Percentiles rank a stretch among this genome's conserved stretches.
These are phyloP conservation scores for Disparrhopalites patrizii DNA, from an alignment of 2,888 invertebrate species.

Conservation along the genomic window DNA sequence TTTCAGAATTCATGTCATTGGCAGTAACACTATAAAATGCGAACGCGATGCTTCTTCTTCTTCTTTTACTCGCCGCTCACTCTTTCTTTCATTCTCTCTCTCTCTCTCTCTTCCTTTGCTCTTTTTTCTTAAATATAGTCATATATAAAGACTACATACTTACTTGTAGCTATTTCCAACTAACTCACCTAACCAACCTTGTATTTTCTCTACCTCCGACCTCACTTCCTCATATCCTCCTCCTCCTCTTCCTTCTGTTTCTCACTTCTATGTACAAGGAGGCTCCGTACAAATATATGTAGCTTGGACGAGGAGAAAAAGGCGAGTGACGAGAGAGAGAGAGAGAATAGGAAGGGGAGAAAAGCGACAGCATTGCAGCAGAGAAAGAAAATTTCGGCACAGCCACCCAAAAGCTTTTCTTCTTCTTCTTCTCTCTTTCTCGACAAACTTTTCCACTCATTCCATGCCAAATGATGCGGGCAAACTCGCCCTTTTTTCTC, in stretches of 20 bases:
- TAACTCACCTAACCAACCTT: conserved; percentile 24
- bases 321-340: too few species aligned
- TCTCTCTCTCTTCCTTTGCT: neutral
- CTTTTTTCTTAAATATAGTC: conserved; percentile 21
- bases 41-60: conserved; percentile 35
- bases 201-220: conserved; percentile 19
- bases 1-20: conserved; percentile 50
- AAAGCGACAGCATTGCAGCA: neutral
- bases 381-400: neutral
- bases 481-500: conserved; percentile 29
- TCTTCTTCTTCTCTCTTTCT: conserved; percentile 12
- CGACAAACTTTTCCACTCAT: conserved; percentile 35
- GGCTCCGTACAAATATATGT: too few species aligned
- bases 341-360: neutral
- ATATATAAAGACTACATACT: conserved; percentile 7
- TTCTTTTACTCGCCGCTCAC: conserved; percentile 11
- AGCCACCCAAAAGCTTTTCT: conserved; percentile 5
- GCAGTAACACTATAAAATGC: conserved; percentile 47
- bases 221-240: conserved; percentile 3
- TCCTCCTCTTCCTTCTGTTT: neutral
- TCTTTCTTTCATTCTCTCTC: neutral
- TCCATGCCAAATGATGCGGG: conserved; percentile 37
- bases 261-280: neutral
- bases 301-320: too few species aligned
- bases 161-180: neutral